These are phyloP conservation scores for Mixornis gularis DNA, from an alignment of 2,113 vertebrate species.

Conservation along the genomic window DNA sequence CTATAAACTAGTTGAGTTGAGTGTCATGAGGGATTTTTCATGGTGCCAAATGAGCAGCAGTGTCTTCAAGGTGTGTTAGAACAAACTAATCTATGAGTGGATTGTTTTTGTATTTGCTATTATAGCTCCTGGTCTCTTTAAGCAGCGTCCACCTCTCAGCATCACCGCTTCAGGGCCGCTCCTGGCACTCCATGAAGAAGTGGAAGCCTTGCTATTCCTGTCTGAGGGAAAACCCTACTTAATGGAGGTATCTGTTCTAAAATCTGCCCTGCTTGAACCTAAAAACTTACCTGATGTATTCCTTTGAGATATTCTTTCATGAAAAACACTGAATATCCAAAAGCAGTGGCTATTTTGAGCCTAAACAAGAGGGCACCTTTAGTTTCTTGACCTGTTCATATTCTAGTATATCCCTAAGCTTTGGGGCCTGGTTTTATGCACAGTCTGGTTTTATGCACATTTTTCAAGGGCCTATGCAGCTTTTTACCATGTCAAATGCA, in stretches of 20 bases:
- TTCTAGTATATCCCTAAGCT: neutral
- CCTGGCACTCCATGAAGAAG: slow-evolving; percentile 85
- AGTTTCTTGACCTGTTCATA: neutral
- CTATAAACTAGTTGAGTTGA: neutral
- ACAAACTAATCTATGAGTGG: slow-evolving; percentile 35
- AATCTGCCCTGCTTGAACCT: neutral
- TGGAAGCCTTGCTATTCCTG: slow-evolving; percentile 87
- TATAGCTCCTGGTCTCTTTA: slow-evolving; percentile 83
- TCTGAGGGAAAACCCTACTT: slow-evolving; percentile 92
- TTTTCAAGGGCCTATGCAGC: neutral
- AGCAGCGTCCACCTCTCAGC: slow-evolving; percentile 71
- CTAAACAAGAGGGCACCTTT: neutral
- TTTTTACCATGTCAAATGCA: neutral
- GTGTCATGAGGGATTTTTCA: neutral
- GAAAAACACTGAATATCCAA: neutral
- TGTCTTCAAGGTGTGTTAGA: neutral
- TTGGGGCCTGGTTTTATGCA: neutral
- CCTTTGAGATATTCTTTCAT: neutral
- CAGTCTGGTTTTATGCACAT: neutral
- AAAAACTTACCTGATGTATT: neutral
- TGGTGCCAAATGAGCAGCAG: neutral
- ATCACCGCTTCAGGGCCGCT: slow-evolving; percentile 72
- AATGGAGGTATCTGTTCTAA: slow-evolving; percentile 80
- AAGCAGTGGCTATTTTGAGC: neutral
- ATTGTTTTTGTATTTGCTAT: slow-evolving; percentile 48